These are phyloP conservation scores for Halcyon smyrnensis DNA, from an alignment of 2,797 vertebrate species.

Conservation along the genomic window DNA sequence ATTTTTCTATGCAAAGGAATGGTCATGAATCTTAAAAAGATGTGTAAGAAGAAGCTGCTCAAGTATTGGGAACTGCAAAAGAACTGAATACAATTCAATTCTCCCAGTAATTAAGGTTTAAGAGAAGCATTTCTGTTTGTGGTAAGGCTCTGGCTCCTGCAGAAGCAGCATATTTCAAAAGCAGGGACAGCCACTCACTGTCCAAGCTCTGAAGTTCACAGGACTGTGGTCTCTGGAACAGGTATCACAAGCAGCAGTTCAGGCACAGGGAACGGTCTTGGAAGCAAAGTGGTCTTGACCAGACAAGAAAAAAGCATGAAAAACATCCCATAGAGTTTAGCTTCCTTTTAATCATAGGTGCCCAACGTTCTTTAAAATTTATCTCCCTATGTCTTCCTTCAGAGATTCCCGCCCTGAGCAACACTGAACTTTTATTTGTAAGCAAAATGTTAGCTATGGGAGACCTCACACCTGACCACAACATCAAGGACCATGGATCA, in stretches of 20 bases:
- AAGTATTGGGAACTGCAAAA: not conserved
- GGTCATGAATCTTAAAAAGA: not conserved
- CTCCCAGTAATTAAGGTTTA: not conserved
- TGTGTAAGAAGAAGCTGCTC: not conserved
- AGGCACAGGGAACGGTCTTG: not conserved
- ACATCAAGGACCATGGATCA: not conserved
- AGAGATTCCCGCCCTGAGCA: not conserved
- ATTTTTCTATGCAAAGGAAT: not conserved
- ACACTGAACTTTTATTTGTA: not conserved
- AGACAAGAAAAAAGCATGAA: not conserved
- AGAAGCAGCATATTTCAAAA: not conserved
- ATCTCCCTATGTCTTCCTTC: not conserved
- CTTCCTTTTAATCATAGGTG: not conserved
- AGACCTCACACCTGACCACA: not conserved
- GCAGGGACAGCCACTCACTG: not conserved
- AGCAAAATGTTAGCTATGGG: not conserved
- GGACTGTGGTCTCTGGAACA: not conserved
- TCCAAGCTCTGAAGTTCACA: not conserved
- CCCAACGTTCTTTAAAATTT: not conserved
- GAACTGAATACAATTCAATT: not conserved
- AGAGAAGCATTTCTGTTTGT: not conserved
- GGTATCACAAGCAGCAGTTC: not conserved
- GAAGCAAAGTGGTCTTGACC: not conserved
- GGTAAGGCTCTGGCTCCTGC: not conserved
- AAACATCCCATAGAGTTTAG: not conserved